Conservation (phyloP, 2,888 invertebrate species). For the Drosophila subquinaria region DNA sequence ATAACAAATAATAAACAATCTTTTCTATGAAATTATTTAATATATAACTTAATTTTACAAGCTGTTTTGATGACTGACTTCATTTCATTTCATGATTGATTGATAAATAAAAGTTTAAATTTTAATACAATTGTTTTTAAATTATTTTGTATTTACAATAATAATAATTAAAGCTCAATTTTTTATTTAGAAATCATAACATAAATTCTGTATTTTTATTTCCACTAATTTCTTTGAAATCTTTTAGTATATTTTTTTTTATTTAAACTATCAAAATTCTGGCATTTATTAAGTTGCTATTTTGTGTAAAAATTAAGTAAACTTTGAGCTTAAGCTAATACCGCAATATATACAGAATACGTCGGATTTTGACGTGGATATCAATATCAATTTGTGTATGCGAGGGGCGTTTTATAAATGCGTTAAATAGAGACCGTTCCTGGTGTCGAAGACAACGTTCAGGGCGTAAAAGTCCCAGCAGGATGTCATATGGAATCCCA, state of each 20-base stretch:
- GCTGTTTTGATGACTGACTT: conserved; percentile 30
- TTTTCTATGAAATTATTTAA: background rate
- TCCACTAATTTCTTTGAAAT: background rate
- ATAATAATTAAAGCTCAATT: too few species aligned
- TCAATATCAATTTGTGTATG: background rate
- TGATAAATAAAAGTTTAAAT: background rate
- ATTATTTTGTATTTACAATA: background rate
- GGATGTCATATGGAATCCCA: conserved; percentile 96
- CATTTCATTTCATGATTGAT: background rate
- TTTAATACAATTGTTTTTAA: background rate
- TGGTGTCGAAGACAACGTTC: conserved; percentile 83
- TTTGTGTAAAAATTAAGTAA: conserved; percentile 80
- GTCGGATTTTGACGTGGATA: conserved; percentile 18
- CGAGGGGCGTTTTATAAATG: conserved; percentile 69
- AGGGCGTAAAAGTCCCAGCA: conserved; percentile 92
- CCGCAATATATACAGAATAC: conserved; percentile 56
- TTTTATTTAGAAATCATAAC: too few species aligned
- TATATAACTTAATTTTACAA: conserved; percentile 23
- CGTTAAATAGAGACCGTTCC: conserved; percentile 84
- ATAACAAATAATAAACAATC: background rate
- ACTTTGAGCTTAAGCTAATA: conserved; percentile 80
- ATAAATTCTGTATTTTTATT: background rate
- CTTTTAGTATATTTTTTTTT: background rate
- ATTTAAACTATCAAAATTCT: background rate
- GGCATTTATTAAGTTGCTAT: conserved; percentile 36